Evolutionary conservation across 2,113 vertebrate species (phyloP), one percentile per base, ranked within the genome.

Genomic region (Hemicordylus capensis): DNA sequence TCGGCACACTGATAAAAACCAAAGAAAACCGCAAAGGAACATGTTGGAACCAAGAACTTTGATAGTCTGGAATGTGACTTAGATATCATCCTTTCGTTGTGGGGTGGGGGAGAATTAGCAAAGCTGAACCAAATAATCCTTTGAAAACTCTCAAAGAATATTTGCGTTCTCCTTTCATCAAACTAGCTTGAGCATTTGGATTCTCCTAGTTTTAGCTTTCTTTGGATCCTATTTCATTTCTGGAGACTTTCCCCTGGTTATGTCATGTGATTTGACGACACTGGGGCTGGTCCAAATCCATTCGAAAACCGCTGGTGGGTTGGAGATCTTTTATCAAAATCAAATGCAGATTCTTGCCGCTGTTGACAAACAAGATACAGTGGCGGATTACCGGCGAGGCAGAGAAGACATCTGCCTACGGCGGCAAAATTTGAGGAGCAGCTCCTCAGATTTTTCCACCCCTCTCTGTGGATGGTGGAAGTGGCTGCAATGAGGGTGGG

Each of bases 21-120:
- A 72, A 20, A n/a, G 74, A 42, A 82, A 48, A 72, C 31, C 26
- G 31, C 63, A n/a, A 77, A 81, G 67, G 83, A 83, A 83, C 81
- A 83, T 3, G 59, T 51, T 75, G 85, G 1, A 72, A 19, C 24
- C 39, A 28, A 89, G 77, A 44, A 17, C 80, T 48, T 54, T 75
- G 88, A 80, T 37, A n/a, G 51, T 44, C 76, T 85, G 74, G 75
- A 91, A 91, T 85, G 87, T 54, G 37, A 63, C 37, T 58, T 84
- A 70, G 80, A 54, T 76, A 81, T 51, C 11, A n/a, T n/a, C n/a
- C n/a, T n/a, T n/a, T n/a, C n/a, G n/a, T n/a, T n/a, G n/a, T n/a
- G n/a, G n/a, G n/a, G n/a, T n/a, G n/a, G n/a, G n/a, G n/a, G 77
- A 86, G 87, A 82, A 1, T 86, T 88, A 83, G 59, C 54, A 76